Base-by-base conservation (phyloP, 2,797 vertebrate genomes). In the Discoglossus pictus region DNA sequence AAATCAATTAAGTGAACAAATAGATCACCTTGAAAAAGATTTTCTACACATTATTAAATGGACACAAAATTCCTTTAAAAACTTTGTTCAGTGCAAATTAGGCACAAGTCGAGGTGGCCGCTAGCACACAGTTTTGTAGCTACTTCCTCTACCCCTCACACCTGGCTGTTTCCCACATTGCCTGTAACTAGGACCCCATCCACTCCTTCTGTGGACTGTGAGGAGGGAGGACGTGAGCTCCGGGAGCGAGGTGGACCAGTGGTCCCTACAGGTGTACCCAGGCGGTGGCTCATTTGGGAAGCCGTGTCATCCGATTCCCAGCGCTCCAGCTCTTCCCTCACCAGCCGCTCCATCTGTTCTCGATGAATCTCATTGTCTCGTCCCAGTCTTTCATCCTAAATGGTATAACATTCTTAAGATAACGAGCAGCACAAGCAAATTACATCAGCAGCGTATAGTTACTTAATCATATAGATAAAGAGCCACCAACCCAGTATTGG, bases 341-440 rank as follows among this genome's bases (percentile, higher is more conserved):
- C 94, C 1, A 98, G 87, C 40, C 89, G 82, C 75, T 98, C 97
- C 92, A 94, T 96, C 70, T 97, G 96, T 7, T 98, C 96, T 69
- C 92, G 78, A 82, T 95, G 93, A 16, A 84, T 74, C 2, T 98
- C 95, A 0, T 78, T 88, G 76, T 96, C 93, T 16, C 89, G 88
- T 7, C 94, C 94, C 79, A 89, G 74, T 7, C 93, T 88, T 76
- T 96, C 96, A 31, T 98, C 95, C 96, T 99, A 61, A 62, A 23
- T 10, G 53, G 12, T 10, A 53, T n/a, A 23, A 70, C 56, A 71
- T 31, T n/a, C n/a, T n/a, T n/a, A n/a, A n/a, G n/a, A n/a, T n/a
- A n/a, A n/a, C n/a, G n/a, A n/a, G n/a, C n/a, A n/a, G n/a, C n/a
- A n/a, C n/a, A n/a, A n/a, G n/a, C n/a, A n/a, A n/a, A n/a, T n/a